These are phyloP conservation scores for Brenthis ino DNA, from an alignment of 2,888 invertebrate species.

Conservation along the genomic window DNA sequence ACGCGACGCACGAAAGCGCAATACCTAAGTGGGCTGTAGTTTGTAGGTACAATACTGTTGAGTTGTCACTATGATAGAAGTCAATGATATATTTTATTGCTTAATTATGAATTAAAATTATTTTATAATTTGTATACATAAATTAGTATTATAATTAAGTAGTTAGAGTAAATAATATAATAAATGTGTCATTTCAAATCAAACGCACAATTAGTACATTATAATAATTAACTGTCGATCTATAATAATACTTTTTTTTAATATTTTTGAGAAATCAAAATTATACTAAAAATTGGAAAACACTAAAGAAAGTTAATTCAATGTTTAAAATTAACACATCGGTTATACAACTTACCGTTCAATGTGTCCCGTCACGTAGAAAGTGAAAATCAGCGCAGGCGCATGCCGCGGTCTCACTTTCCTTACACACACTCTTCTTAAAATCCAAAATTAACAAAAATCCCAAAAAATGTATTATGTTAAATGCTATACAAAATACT, in stretches of 20 bases:
- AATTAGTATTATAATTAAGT: no score
- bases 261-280: neutral
- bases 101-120: neutral
- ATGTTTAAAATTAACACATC: constrained; percentile 44
- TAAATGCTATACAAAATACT: no score
- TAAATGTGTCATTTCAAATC: no score
- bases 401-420: constrained; percentile 70
- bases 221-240: no score
- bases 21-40: neutral
- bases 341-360: constrained; percentile 60
- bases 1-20: constrained; percentile 13
- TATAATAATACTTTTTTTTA: neutral
- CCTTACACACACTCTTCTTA: constrained; percentile 58
- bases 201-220: no score
- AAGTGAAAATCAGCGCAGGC: constrained; percentile 70
- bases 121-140: no score
- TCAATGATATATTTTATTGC: neutral
- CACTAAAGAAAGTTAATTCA: constrained; percentile 1
- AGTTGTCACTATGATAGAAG: neutral
- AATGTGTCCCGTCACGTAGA: constrained; percentile 67
- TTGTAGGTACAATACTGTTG: constrained; percentile 1
- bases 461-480: neutral
- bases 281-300: neutral
- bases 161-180: no score
- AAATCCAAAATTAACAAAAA: constrained; percentile 25